Percentiles rank a stretch among this genome's conserved stretches.
phyloP scores from a whole-genome alignment of 53 echinoderm and acorn worm genomes.

The Actinopyga echinites region DNA sequence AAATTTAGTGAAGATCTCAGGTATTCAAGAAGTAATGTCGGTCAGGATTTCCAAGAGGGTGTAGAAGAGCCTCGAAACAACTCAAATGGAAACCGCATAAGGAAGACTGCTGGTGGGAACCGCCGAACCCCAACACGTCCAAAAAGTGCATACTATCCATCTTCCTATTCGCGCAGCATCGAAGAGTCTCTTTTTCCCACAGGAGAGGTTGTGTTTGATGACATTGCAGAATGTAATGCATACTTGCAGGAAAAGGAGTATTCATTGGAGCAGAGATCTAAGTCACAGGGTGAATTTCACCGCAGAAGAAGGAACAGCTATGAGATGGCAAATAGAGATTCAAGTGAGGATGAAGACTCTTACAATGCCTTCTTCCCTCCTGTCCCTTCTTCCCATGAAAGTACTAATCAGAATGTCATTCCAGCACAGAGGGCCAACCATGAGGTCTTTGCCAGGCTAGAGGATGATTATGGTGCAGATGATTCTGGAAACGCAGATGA shows the following conservation, averaged over 20 bases:
- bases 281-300: conserved; percentile 18
- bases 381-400: conserved; percentile 1
- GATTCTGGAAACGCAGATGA: conserved; percentile 82
- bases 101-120: conserved; percentile 12
- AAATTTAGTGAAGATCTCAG: conserved; percentile 41
- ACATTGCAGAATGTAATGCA: conserved; percentile 90
- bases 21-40: conserved; percentile 2
- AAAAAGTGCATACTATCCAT: conserved; percentile 55
- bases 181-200: conserved; percentile 72
- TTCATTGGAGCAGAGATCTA: conserved; percentile 17
- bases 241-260: conserved; percentile 76
- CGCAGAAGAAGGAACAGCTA: conserved; percentile 89
- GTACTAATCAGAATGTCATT: conserved; percentile 8
- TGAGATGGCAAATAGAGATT: conserved; percentile 88
- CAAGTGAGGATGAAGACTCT: conserved; percentile 74
- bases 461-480: conserved; percentile 31
- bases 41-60: neutral
- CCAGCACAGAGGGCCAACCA: conserved; percentile 23
- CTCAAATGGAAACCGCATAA: conserved; percentile 85
- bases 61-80: conserved; percentile 81
- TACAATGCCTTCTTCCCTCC: conserved; percentile 17
- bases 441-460: conserved; percentile 34
- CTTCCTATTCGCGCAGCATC: conserved; percentile 66
- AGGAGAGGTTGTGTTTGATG: conserved; percentile 94
- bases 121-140: conserved; percentile 15